Percentiles rank a stretch among this genome's conserved stretches.
Conservation (phyloP, 1,140 invertebrate species). For the Lucilia sericata region DNA sequence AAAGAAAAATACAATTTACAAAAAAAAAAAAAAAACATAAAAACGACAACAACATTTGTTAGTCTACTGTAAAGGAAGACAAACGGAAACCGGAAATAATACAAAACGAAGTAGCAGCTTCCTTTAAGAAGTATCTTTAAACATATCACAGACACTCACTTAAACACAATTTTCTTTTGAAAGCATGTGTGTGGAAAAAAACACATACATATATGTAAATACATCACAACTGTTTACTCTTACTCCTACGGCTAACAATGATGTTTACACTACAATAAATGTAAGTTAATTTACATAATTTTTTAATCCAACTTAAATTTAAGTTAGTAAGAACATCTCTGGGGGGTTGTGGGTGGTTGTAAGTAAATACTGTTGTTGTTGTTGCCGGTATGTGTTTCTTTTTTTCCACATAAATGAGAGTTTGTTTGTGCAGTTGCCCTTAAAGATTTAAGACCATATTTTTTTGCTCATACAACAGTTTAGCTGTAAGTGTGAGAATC, state of each 20-base stretch:
- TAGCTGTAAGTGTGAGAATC: neutral
- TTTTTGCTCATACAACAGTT: neutral
- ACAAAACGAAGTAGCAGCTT: conserved; percentile 5
- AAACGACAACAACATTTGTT: too few relatives aligned
- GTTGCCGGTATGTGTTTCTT: neutral
- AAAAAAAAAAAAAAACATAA: neutral
- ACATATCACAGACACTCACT: neutral
- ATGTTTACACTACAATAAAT: too few relatives aligned
- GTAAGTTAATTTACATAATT: neutral
- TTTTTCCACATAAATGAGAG: neutral
- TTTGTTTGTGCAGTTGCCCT: neutral
- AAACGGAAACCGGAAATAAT: conserved; percentile 20
- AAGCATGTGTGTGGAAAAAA: neutral
- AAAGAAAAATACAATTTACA: neutral
- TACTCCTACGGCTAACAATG: too few relatives aligned
- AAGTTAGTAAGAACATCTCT: neutral
- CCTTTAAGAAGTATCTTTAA: neutral
- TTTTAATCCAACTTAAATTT: neutral
- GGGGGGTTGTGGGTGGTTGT: neutral
- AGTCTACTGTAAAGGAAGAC: neutral
- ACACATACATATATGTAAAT: neutral
- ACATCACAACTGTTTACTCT: too few relatives aligned
- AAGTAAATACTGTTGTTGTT: neutral
- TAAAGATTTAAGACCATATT: conserved; percentile 18
- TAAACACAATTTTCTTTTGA: neutral